phyloP scores from a whole-genome alignment of 2,113 vertebrate genomes.

The Anolis carolinensis region DNA sequence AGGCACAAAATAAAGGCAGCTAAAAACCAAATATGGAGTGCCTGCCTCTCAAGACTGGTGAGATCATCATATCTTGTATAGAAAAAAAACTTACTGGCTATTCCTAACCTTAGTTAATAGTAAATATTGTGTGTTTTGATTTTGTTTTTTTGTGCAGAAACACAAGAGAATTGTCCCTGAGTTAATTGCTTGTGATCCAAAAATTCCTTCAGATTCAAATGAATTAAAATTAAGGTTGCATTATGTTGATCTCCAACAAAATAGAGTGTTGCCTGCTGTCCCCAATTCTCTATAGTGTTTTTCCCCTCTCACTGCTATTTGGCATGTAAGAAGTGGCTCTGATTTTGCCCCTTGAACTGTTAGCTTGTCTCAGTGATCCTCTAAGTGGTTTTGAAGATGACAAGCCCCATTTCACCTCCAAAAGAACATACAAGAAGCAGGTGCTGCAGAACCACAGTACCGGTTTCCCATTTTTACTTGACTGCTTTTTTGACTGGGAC shows the following conservation, averaged over 20 bases:
- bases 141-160: not conserved
- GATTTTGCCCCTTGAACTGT: not conserved
- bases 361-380: constrained; percentile 16
- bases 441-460: constrained; percentile 9
- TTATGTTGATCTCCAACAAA: fast-evolving
- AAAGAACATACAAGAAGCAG: not conserved
- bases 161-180: not conserved
- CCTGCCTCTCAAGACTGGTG: not conserved
- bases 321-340: not conserved
- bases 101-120: not conserved
- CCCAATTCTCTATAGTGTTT: not conserved
- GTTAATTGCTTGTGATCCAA: not conserved
- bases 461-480: not conserved
- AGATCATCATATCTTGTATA: not conserved
- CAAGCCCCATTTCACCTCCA: not conserved
- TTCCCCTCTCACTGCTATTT: not conserved
- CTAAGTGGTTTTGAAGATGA: constrained; percentile 1
- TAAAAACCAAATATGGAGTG: not conserved
- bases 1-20: not conserved
- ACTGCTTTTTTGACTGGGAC: not conserved
- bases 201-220: not conserved
- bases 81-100: fast-evolving
- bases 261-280: not conserved
- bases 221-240: not conserved
- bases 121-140: not conserved